A percentile compares a stretch with the other conserved stretches of the same genome.
Evolutionary conservation across 2,888 invertebrate species (phyloP).

Genomic region (Scaptomyza reducta): DNA sequence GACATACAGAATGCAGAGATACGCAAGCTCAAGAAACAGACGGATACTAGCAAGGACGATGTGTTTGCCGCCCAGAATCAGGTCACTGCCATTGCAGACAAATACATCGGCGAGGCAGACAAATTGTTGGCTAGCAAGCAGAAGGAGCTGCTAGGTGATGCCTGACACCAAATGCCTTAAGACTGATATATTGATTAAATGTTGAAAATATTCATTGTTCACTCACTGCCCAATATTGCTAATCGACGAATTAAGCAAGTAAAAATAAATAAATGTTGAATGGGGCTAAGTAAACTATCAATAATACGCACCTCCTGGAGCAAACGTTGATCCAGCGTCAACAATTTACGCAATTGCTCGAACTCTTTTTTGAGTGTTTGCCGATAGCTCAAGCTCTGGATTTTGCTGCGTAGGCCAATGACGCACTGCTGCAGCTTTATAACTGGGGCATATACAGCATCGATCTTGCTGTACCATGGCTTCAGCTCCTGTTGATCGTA

Average conservation of each 20-base stretch:
- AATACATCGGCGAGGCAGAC: constrained; percentile 88
- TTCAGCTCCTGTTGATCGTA: constrained; percentile 78
- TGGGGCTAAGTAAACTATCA: neutral
- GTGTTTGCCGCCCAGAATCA: constrained; percentile 88
- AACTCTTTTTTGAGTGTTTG: constrained; percentile 77
- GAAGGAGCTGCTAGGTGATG: constrained; percentile 89
- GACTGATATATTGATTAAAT: constrained; percentile 43
- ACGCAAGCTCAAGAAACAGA: constrained; percentile 89
- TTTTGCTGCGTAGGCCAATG: constrained; percentile 78
- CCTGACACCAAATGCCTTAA: constrained; percentile 56
- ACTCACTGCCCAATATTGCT: constrained; percentile 15
- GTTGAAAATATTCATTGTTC: neutral
- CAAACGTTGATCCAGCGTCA: constrained; percentile 66
- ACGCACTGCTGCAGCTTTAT: constrained; percentile 78
- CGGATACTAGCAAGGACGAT: constrained; percentile 89
- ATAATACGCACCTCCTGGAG: constrained; percentile 63
- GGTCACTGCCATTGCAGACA: constrained; percentile 88
- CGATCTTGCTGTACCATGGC: constrained; percentile 82
- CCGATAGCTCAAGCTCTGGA: constrained; percentile 77
- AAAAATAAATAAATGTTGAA: constrained; percentile 5
- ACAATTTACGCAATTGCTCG: constrained; percentile 70
- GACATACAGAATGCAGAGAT: constrained; percentile 90
- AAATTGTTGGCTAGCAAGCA: constrained; percentile 88
- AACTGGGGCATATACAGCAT: constrained; percentile 74
- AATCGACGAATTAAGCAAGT: neutral